phyloP scores from a whole-genome alignment of 2,797 vertebrate species.

The Alouatta caraya region DNA sequence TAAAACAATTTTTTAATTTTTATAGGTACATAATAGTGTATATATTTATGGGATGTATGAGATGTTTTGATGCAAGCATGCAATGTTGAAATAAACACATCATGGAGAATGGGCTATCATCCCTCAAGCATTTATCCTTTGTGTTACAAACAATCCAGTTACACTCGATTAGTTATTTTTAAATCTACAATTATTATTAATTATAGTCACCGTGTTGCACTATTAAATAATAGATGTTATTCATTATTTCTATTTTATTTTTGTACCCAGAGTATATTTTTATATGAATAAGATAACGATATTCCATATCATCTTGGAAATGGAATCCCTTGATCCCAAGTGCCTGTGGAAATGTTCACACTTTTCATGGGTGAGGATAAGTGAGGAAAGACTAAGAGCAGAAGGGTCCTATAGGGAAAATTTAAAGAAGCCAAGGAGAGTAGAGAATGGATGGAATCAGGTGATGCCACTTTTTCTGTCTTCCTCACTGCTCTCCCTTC shows the following conservation, averaged over 20 bases:
- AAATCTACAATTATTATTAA: neutral
- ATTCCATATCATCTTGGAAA: neutral
- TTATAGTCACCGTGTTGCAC: neutral
- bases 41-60: neutral
- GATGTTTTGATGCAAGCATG: neutral
- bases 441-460: neutral
- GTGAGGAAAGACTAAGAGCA: neutral
- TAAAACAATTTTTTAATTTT: neutral
- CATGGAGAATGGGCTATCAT: neutral
- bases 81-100: neutral
- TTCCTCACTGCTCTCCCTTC: neutral
- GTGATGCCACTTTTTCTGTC: neutral
- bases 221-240: neutral
- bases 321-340: neutral
- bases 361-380: neutral
- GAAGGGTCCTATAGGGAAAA: neutral
- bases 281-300: neutral
- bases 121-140: neutral
- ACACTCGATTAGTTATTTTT: neutral
- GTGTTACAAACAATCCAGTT: neutral
- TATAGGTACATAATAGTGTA: neutral
- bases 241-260: neutral
- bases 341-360: neutral
- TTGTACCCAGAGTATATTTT: neutral
- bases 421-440: neutral